phyloP scores from a whole-genome alignment of 2,888 invertebrate species.

The Eulithis prunata region DNA sequence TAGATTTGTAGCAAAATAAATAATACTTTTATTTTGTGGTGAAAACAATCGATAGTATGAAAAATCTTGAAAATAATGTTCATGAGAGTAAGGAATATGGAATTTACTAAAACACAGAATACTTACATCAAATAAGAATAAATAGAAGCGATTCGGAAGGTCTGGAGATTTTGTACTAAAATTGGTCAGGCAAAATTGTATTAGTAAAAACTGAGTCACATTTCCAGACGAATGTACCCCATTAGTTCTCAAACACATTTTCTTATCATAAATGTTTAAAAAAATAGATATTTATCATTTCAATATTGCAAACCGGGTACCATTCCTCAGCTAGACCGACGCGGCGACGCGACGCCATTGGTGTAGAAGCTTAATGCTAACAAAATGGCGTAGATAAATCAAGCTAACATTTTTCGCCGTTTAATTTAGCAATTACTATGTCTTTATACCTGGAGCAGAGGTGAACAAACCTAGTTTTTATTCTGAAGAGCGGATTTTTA shows the following conservation, averaged over 20 bases:
- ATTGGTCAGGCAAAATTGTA: no score
- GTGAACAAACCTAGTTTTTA: slow-evolving; percentile 14
- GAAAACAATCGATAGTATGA: no score
- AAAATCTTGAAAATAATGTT: no score
- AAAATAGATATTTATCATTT: background rate
- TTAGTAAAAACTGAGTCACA: no score
- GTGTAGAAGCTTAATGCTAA: slow-evolving; percentile 53
- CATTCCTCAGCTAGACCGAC: background rate
- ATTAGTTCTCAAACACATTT: no score
- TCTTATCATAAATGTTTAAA: no score
- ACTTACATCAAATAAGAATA: no score
- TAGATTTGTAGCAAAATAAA: slow-evolving; percentile 10
- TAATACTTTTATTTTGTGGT: slow-evolving; percentile 1
- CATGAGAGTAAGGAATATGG: no score
- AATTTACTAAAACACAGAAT: no score
- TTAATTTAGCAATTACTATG: slow-evolving; percentile 53
- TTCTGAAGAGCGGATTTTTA: background rate
- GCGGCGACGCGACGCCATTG: background rate
- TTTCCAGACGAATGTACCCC: no score
- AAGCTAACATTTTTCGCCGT: slow-evolving; percentile 55
- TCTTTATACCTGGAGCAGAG: slow-evolving; percentile 12
- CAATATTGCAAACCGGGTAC: background rate
- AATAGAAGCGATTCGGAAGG: no score
- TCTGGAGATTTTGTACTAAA: no score
- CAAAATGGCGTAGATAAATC: slow-evolving; percentile 64